A percentile compares a stretch with the other conserved stretches of the same genome.
Evolutionary conservation across 2,797 vertebrate genomes (phyloP).

Genomic region (Pagetopsis macropterus): DNA sequence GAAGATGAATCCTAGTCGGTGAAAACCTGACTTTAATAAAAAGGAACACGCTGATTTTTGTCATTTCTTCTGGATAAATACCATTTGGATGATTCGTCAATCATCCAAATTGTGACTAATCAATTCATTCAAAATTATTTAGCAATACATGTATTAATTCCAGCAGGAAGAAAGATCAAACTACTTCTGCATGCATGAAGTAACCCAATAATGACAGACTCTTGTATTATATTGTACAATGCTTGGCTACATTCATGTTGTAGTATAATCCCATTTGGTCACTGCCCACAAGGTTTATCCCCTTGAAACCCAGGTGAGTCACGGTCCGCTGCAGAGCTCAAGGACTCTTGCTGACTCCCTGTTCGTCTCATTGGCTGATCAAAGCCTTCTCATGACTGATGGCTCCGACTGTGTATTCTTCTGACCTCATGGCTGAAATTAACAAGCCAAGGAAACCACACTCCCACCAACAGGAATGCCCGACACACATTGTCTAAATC

Average conservation of each 20-base stretch:
- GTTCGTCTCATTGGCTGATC: constrained; percentile 64
- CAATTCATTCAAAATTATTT: background rate
- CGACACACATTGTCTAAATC: constrained; percentile 43
- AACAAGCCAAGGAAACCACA: constrained; percentile 54
- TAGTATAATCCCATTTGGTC: background rate
- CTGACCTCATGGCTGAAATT: constrained; percentile 49
- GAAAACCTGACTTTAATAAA: background rate
- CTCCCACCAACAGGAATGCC: constrained; percentile 45
- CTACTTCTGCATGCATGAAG: background rate
- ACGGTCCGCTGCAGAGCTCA: constrained; percentile 35
- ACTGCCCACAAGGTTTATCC: constrained; percentile 11
- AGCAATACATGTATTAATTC: background rate
- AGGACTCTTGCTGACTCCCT: constrained; percentile 48
- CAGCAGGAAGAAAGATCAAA: background rate
- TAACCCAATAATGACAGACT: background rate
- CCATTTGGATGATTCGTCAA: background rate
- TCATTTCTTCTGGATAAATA: background rate
- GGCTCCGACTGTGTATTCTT: constrained; percentile 33
- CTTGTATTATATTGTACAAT: background rate
- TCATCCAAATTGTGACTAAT: background rate
- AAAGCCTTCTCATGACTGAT: constrained; percentile 47
- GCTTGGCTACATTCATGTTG: background rate
- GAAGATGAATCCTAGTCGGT: background rate
- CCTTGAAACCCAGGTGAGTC: constrained; percentile 43
- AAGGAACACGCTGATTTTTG: background rate